Evolutionary conservation across 2,113 vertebrate genomes (phyloP).

Genomic region (Agelaius tricolor): DNA sequence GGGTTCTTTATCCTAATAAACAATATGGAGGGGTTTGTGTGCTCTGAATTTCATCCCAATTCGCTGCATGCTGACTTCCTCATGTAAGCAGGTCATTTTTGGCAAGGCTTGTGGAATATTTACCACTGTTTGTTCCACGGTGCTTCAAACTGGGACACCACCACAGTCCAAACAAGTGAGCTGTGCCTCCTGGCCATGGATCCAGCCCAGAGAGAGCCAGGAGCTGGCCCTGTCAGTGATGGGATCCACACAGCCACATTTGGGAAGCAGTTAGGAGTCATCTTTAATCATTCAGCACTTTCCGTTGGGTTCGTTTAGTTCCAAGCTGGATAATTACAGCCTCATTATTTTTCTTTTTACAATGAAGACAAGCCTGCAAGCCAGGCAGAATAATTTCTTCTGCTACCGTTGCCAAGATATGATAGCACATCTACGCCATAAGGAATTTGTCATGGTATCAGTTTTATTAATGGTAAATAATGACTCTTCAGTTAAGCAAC

Average conservation of each 20-base stretch:
- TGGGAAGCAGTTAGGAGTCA: constrained; percentile 20
- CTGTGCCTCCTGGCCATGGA: background rate
- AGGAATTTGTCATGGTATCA: constrained; percentile 37
- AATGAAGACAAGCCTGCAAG: constrained; percentile 49
- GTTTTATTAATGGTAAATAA: constrained; percentile 55
- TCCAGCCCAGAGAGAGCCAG: background rate
- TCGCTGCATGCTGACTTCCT: background rate
- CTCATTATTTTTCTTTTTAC: constrained; percentile 51
- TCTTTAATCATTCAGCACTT: constrained; percentile 41
- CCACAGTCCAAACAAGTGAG: background rate
- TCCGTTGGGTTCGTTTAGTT: constrained; percentile 45
- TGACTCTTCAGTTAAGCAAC: constrained; percentile 17
- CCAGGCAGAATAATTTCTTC: constrained; percentile 53
- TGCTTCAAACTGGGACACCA: background rate
- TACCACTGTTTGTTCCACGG: background rate
- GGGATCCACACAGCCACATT: background rate
- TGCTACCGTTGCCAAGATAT: constrained; percentile 38
- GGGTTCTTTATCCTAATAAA: background rate
- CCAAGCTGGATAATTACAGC: constrained; percentile 52
- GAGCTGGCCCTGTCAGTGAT: background rate
- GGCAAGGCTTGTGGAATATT: background rate
- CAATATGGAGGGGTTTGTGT: background rate
- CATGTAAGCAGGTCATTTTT: background rate
- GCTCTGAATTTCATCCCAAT: background rate
- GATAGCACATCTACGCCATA: constrained; percentile 18